Evolutionary conservation across 2,888 invertebrate genomes (phyloP).

Genomic region (Chorisops tibialis): DNA sequence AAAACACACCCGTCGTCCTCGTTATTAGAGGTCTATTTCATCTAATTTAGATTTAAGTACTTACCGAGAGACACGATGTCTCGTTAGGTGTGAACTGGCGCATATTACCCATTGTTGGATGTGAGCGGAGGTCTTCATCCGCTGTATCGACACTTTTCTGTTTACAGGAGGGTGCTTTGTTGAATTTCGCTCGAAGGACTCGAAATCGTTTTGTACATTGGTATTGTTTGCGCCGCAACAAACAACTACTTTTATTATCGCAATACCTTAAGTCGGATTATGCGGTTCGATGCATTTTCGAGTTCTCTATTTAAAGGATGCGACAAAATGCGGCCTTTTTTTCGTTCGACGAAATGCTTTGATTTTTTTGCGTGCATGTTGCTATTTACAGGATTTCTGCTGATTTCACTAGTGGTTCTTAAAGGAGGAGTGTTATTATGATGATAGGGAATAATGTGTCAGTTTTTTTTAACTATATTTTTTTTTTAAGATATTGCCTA

Average conservation of each 20-base stretch:
- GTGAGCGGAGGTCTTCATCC: not conserved
- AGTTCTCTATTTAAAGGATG: constrained; percentile 23
- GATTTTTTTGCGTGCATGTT: too few relatives aligned
- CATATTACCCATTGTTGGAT: constrained; percentile 22
- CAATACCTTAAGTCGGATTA: constrained; percentile 33
- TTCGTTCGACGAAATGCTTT: too few relatives aligned
- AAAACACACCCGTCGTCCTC: constrained; percentile 19
- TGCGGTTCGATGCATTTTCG: constrained; percentile 36
- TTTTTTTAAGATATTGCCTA: too few relatives aligned
- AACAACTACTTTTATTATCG: too few relatives aligned
- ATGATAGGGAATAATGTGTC: too few relatives aligned
- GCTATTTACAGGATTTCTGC: too few relatives aligned
- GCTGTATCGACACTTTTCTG: constrained; percentile 3
- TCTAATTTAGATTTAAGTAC: constrained; percentile 27
- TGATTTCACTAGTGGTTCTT: too few relatives aligned
- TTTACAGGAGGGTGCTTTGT: constrained; percentile 16
- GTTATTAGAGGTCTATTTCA: constrained; percentile 20
- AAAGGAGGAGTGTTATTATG: too few relatives aligned
- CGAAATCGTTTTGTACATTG: constrained; percentile 11
- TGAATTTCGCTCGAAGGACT: constrained; percentile 11
- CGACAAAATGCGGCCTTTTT: too few relatives aligned
- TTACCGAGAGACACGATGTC: constrained; percentile 7
- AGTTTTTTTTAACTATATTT: too few relatives aligned
- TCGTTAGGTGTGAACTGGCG: constrained; percentile 26
- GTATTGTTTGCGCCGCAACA: constrained; percentile 2